Conservation (phyloP, 2,888 invertebrate genomes). For the Odontothrips loti region DNA sequence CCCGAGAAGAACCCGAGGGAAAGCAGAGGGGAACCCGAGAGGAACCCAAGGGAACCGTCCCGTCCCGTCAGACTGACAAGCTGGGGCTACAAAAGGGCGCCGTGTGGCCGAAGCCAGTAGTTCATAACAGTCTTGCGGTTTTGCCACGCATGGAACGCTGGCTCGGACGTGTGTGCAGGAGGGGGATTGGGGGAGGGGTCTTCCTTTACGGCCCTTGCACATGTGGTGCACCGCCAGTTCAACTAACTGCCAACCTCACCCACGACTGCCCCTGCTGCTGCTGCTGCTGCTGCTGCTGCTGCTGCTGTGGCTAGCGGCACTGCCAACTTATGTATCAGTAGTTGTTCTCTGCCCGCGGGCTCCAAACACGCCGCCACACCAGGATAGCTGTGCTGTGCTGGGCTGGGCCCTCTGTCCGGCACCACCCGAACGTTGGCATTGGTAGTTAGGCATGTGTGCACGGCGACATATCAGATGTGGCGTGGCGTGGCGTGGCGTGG, state of each 20-base stretch:
- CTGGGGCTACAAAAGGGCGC: too few relatives aligned
- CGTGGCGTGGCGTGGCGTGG: neutral
- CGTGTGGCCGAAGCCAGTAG: too few relatives aligned
- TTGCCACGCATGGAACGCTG: constrained; percentile 6
- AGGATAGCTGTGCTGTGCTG: too few relatives aligned
- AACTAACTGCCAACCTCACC: neutral
- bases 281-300: too few relatives aligned
- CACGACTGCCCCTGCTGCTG: too few relatives aligned
- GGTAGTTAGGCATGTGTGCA: neutral
- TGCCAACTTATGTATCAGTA: too few relatives aligned
- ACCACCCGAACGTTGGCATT: neutral
- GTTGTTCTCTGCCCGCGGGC: neutral
- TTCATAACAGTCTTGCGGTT: constrained; percentile 9
- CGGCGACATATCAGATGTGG: neutral
- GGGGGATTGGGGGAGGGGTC: neutral
- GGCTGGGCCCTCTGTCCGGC: neutral
- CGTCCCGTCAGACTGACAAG: too few relatives aligned
- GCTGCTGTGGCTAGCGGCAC: too few relatives aligned
- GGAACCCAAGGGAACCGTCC: too few relatives aligned
- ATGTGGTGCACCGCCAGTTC: neutral
- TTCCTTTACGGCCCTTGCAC: constrained; percentile 1
- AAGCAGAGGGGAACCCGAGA: too few relatives aligned
- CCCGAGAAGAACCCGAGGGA: too few relatives aligned
- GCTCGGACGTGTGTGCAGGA: neutral
- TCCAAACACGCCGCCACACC: too few relatives aligned